These are phyloP conservation scores for Gastrophysa polygoni DNA, from an alignment of 2,888 invertebrate genomes.

Conservation along the genomic window DNA sequence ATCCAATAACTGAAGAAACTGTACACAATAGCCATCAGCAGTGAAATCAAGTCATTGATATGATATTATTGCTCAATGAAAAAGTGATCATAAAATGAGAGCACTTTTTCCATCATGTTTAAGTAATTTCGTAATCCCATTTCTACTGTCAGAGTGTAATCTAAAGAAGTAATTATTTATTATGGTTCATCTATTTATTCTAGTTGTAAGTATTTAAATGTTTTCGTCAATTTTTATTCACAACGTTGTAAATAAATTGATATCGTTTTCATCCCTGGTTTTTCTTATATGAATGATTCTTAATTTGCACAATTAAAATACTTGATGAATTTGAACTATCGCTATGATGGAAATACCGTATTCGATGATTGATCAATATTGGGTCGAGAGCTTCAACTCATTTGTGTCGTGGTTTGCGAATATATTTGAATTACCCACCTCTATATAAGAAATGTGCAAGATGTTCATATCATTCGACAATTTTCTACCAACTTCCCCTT, in stretches of 20 bases:
- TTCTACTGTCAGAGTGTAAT: neutral
- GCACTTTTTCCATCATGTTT: too few relatives aligned
- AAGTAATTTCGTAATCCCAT: slow-evolving; percentile 14
- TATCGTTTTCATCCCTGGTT: neutral
- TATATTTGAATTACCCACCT: neutral
- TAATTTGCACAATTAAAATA: too few relatives aligned
- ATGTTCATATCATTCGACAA: neutral
- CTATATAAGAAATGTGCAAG: neutral
- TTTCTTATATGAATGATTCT: neutral
- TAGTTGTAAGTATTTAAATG: too few relatives aligned
- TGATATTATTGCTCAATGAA: slow-evolving; percentile 28
- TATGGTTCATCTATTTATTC: neutral
- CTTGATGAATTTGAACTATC: too few relatives aligned
- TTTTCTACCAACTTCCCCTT: neutral
- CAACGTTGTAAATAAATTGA: neutral
- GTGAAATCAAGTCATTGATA: slow-evolving; percentile 14
- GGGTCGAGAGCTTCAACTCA: too few relatives aligned
- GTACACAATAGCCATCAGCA: slow-evolving; percentile 21
- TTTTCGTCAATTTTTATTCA: neutral
- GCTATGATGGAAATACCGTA: too few relatives aligned
- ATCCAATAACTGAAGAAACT: slow-evolving; percentile 21
- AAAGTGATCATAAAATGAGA: slow-evolving; percentile 26
- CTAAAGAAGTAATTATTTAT: slow-evolving; percentile 8
- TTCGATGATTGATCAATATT: too few relatives aligned
- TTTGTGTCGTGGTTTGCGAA: too few relatives aligned